Conservation (phyloP, 2,113 vertebrate species). For the Ailuropoda melanoleuca region DNA sequence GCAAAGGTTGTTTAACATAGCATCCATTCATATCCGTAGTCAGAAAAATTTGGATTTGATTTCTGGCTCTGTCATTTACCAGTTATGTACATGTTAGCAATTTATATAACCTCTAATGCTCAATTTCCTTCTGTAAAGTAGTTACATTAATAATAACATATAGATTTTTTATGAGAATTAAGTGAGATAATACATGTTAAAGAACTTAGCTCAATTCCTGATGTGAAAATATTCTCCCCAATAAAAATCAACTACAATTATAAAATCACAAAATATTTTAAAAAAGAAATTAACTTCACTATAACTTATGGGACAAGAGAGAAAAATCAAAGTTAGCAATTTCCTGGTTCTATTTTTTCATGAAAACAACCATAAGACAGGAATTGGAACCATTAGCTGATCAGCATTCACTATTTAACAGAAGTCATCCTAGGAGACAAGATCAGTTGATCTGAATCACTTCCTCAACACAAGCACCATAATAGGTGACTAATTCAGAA, state of each 20-base stretch:
- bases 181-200: not conserved
- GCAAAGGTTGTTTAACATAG: not conserved
- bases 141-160: not conserved
- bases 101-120: not conserved
- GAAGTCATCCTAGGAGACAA: not conserved
- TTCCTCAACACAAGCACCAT: not conserved
- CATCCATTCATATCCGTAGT: not conserved
- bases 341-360: not conserved
- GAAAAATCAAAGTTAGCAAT: not conserved
- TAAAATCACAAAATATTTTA: not conserved
- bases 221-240: not conserved
- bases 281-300: not conserved
- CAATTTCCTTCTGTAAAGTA: not conserved
- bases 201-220: not conserved
- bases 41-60: not conserved
- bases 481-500: not conserved
- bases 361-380: not conserved
- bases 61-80: not conserved
- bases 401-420: not conserved
- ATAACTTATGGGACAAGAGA: not conserved
- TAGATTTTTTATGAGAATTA: not conserved
- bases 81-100: not conserved
- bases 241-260: not conserved
- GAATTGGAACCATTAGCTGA: not conserved
- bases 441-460: not conserved